phyloP scores from a whole-genome alignment of 2,888 invertebrate genomes.

The Andrena bucephala region DNA sequence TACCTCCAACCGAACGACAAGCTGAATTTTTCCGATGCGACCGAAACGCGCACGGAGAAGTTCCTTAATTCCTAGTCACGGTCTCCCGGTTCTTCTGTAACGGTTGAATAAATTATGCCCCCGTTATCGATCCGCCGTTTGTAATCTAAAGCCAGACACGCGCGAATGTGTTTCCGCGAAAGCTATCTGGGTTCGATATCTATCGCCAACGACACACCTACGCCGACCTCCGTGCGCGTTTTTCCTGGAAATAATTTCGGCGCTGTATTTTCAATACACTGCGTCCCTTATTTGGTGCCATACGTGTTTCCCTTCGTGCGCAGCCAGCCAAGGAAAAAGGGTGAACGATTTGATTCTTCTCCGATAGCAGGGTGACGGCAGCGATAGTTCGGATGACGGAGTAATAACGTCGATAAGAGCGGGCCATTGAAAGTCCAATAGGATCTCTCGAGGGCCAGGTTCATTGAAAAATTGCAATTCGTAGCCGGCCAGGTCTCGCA shows the following conservation, averaged over 20 bases:
- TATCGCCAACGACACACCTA: slow-evolving; percentile 28
- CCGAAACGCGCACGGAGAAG: background rate
- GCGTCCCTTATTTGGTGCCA: no score
- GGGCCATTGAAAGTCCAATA: slow-evolving; percentile 67
- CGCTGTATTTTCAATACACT: background rate
- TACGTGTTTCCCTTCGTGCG: background rate
- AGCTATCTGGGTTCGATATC: slow-evolving; percentile 34
- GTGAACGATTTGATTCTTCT: slow-evolving; percentile 23
- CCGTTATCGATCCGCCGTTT: slow-evolving; percentile 37
- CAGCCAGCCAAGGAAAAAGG: slow-evolving; percentile 7
- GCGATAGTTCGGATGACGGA: slow-evolving; percentile 51
- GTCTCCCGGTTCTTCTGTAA: slow-evolving; percentile 12
- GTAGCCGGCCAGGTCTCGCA: slow-evolving; percentile 25
- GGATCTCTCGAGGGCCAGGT: slow-evolving; percentile 57
- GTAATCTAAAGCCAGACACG: slow-evolving; percentile 55
- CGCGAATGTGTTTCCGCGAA: slow-evolving; percentile 42
- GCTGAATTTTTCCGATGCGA: background rate
- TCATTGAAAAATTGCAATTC: slow-evolving; percentile 71
- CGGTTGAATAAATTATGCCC: slow-evolving; percentile 52
- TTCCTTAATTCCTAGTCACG: slow-evolving; percentile 20
- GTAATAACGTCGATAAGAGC: slow-evolving; percentile 73
- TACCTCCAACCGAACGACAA: background rate
- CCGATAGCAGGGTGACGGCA: slow-evolving; percentile 1
- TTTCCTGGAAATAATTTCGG: background rate
- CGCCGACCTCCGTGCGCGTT: background rate